Evolutionary conservation across 2,888 invertebrate species (phyloP).

Genomic region (Eledone cirrhosa): DNA sequence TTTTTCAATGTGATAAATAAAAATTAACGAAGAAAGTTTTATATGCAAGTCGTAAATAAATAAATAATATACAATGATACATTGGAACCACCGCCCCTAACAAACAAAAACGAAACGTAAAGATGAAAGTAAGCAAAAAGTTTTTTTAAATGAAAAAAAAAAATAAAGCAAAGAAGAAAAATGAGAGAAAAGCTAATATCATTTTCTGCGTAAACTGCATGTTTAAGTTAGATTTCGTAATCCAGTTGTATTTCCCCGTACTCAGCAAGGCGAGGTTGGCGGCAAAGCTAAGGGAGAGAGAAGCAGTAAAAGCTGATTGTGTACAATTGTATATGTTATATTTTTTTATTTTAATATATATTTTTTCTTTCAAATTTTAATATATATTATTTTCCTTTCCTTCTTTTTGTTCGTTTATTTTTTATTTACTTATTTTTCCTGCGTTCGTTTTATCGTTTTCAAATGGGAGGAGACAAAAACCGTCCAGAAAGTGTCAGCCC

Average conservation of each 20-base stretch:
- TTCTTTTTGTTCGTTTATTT: no score
- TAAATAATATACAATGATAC: no score
- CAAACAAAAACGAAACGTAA: no score
- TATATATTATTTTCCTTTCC: no score
- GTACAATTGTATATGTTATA: no score
- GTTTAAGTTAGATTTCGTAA: background rate
- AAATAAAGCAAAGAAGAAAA: background rate
- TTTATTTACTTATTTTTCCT: background rate
- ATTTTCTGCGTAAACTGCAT: constrained; percentile 16
- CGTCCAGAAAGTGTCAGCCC: constrained; percentile 6
- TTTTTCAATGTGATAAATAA: no score
- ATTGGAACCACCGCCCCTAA: no score
- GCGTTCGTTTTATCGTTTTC: background rate
- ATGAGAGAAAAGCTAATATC: constrained; percentile 2
- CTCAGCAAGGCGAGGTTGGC: constrained; percentile 5
- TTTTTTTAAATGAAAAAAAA: background rate
- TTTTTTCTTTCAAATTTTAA: no score
- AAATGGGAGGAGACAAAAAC: background rate
- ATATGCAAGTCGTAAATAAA: no score
- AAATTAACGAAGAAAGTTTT: no score
- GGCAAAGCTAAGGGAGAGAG: background rate
- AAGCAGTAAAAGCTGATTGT: background rate
- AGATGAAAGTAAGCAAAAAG: no score
- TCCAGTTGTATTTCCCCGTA: background rate
- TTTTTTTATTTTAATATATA: no score